phyloP scores from a whole-genome alignment of 2,113 vertebrate species.

The Myodes glareolus region DNA sequence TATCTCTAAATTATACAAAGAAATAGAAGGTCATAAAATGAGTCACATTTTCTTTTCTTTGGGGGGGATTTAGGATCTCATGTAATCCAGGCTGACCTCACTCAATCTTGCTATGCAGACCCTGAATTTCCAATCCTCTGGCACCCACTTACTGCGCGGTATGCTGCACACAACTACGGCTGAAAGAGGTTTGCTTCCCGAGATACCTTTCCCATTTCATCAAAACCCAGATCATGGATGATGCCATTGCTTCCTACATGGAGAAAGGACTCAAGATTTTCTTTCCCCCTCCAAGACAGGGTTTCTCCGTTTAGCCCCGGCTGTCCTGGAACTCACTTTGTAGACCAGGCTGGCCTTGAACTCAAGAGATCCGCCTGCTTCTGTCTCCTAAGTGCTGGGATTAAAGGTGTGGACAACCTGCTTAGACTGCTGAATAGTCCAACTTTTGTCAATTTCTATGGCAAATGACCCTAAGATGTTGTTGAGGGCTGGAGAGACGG shows the following conservation, averaged over 20 bases:
- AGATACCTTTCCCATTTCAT: background rate
- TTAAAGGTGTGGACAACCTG: background rate
- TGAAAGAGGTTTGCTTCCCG: background rate
- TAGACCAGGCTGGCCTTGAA: background rate
- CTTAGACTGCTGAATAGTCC: background rate
- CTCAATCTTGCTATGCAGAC: background rate
- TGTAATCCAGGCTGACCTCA: background rate
- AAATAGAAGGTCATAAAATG: conserved; percentile 45
- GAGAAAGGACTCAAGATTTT: background rate
- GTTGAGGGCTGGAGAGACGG: background rate
- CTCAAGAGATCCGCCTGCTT: background rate
- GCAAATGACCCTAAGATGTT: background rate
- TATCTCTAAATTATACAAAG: conserved; percentile 32
- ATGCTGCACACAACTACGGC: background rate
- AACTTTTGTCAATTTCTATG: conserved; percentile 38
- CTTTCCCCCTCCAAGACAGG: background rate
- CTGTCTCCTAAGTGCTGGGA: background rate
- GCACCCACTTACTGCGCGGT: background rate
- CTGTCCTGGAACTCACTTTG: background rate
- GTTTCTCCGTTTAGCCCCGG: background rate
- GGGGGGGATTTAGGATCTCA: background rate
- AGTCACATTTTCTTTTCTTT: background rate
- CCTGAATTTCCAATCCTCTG: background rate
- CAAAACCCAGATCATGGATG: conserved; percentile 38
- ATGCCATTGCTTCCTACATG: background rate